Evolutionary conservation across 2,113 vertebrate species (phyloP).

Genomic region (Anser cygnoides): DNA sequence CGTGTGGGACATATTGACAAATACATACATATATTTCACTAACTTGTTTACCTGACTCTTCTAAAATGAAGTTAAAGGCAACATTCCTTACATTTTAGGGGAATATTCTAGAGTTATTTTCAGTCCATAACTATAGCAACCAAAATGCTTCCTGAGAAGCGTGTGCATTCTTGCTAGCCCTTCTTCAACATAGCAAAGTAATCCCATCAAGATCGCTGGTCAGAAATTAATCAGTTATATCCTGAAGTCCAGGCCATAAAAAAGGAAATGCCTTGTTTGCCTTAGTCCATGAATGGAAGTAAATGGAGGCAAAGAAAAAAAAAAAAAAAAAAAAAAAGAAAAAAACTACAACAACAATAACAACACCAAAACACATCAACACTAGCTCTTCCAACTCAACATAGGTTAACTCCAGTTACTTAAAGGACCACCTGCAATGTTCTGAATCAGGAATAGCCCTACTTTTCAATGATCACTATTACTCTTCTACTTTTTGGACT

Average conservation of each 20-base stretch:
- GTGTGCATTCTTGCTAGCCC: neutral
- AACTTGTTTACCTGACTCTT: neutral
- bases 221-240: constrained; percentile 27
- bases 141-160: neutral
- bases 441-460: constrained; percentile 37
- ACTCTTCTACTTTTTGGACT: constrained; percentile 21
- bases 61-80: neutral
- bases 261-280: neutral
- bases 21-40: neutral
- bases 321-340: rapidly evolving
- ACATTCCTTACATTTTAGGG: neutral
- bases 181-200: neutral
- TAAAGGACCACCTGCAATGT: neutral
- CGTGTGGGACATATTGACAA: neutral
- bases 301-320: neutral
- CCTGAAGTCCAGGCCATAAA: neutral
- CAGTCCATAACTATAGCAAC: neutral
- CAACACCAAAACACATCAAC: neutral
- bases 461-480: constrained; percentile 33
- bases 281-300: neutral
- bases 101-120: neutral
- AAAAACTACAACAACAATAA: rapidly evolving
- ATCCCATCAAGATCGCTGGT: neutral
- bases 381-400: neutral
- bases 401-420: neutral